Evolutionary conservation across 2,797 vertebrate genomes (phyloP).

Genomic region (Enteromius viviparus): DNA sequence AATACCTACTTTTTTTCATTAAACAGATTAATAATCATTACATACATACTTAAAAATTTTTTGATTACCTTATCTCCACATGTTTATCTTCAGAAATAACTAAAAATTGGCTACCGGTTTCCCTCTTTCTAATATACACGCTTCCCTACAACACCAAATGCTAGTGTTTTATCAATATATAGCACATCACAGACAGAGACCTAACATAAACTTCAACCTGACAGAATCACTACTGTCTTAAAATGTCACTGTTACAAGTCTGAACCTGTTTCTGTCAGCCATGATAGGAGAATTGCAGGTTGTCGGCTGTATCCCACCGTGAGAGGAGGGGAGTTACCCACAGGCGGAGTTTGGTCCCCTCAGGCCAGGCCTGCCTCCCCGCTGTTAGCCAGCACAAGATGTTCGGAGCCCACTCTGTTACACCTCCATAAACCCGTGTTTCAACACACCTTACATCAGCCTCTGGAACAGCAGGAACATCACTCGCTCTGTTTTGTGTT

Average conservation of each 20-base stretch:
- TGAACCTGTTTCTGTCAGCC: conserved; percentile 17
- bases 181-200: not conserved
- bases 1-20: not conserved
- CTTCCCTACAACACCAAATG: conserved; percentile 61
- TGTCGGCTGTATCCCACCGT: conserved; percentile 6
- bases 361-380: conserved; percentile 28
- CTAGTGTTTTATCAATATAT: conserved; percentile 70
- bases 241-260: conserved; percentile 28
- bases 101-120: conserved; percentile 73
- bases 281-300: conserved; percentile 20
- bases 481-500: conserved; percentile 40
- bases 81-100: conserved; percentile 73
- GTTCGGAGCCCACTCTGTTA: conserved; percentile 36
- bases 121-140: conserved; percentile 73
- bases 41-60: conserved; percentile 56
- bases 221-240: not conserved
- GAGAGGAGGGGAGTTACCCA: conserved; percentile 25
- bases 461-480: conserved; percentile 33
- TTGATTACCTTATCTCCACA: conserved; percentile 74
- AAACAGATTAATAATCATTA: not conserved
- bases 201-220: not conserved
- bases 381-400: conserved; percentile 26
- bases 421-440: conserved; percentile 28
- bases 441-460: conserved; percentile 41
- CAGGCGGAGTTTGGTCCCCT: conserved; percentile 23